A percentile compares a stretch with the other conserved stretches of the same genome.
phyloP scores from a whole-genome alignment of 2,797 vertebrate species.

The Melanotaenia pygmaea region DNA sequence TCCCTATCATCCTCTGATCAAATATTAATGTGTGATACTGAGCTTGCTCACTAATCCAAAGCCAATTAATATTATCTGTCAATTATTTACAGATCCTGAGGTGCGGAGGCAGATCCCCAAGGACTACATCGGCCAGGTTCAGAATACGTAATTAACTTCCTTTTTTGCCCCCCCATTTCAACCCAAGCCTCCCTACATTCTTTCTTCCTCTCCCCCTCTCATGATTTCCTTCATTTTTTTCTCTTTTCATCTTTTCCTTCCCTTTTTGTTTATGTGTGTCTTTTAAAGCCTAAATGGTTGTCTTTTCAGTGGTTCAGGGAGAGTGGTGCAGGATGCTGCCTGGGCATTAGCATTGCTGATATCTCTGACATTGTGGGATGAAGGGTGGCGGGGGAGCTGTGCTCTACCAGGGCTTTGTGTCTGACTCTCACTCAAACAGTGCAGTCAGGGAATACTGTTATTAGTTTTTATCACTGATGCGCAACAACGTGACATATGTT shows the following conservation, averaged over 20 bases:
- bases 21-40: constrained; percentile 99
- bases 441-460: constrained; percentile 71
- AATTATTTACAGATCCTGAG: constrained; percentile 99
- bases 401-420: constrained; percentile 71
- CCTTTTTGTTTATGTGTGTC: constrained; percentile 78
- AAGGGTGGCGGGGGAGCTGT: constrained; percentile 3
- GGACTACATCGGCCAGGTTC: constrained; percentile 98
- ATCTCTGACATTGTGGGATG: constrained; percentile 66
- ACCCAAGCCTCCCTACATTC: constrained; percentile 53
- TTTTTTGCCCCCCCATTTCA: constrained; percentile 58
- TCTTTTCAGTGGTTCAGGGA: constrained; percentile 70
- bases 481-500: constrained; percentile 75
- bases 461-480: constrained; percentile 74
- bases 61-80: constrained; percentile 99
- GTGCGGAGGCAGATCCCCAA: constrained; percentile 96
- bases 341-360: constrained; percentile 78
- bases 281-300: constrained; percentile 82
- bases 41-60: constrained; percentile 99
- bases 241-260: constrained; percentile 70
- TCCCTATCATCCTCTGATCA: constrained; percentile 99
- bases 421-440: constrained; percentile 66
- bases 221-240: constrained; percentile 57
- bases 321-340: constrained; percentile 54
- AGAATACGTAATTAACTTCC: constrained; percentile 99
- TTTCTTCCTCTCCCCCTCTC: constrained; percentile 62